These are phyloP conservation scores for Daboia siamensis DNA, from an alignment of 2,113 vertebrate genomes.

Conservation along the genomic window DNA sequence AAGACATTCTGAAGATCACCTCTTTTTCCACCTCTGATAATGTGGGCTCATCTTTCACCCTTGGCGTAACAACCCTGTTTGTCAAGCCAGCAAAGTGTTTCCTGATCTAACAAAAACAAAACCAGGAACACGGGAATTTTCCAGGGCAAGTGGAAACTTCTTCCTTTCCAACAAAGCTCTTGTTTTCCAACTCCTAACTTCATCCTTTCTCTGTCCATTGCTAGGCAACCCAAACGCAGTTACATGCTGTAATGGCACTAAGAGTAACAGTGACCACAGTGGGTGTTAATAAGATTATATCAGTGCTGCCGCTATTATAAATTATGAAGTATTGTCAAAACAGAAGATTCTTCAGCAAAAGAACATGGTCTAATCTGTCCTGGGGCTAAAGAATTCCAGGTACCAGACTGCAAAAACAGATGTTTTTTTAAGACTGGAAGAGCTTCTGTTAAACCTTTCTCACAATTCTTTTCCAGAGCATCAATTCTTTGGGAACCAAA, in stretches of 20 bases:
- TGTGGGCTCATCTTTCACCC: background rate
- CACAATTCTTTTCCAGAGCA: constrained; percentile 5
- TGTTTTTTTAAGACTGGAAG: constrained; percentile 20
- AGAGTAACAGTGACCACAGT: constrained; percentile 35
- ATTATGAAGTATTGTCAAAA: constrained; percentile 36
- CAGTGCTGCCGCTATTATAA: constrained; percentile 35
- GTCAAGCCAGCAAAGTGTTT: background rate
- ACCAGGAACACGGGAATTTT: background rate
- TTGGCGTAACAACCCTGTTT: background rate
- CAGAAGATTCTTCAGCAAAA: constrained; percentile 30
- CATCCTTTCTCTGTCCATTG: constrained; percentile 28
- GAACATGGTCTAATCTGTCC: constrained; percentile 10
- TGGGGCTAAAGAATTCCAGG: constrained; percentile 45
- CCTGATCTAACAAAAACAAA: background rate
- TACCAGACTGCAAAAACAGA: constrained; percentile 16
- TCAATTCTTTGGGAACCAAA: background rate
- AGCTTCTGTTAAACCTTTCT: constrained; percentile 28
- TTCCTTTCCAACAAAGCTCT: constrained; percentile 27
- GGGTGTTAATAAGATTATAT: constrained; percentile 42
- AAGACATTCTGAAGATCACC: background rate
- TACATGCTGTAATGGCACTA: constrained; percentile 44
- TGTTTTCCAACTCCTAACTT: constrained; percentile 33
- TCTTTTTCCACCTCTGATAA: background rate
- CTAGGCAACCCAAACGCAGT: constrained; percentile 41
- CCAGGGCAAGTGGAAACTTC: background rate